Conservation (phyloP, 2,797 vertebrate genomes). For the Sebastes kiyomatsui region DNA sequence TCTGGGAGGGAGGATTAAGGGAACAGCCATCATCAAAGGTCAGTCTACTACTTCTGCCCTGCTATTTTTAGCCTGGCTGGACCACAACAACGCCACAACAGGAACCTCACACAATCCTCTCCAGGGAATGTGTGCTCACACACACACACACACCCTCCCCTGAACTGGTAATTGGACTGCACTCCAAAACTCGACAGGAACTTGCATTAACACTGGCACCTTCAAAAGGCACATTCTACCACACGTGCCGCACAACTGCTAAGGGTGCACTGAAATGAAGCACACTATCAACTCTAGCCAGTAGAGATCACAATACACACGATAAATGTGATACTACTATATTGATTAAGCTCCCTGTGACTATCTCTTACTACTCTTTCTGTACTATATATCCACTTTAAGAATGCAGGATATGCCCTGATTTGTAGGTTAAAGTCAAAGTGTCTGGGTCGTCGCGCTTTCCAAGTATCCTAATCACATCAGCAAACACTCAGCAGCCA, state of each 20-base stretch:
- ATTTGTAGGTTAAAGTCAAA: conserved; percentile 9
- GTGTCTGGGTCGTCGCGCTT: conserved; percentile 18
- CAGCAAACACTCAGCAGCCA: conserved; percentile 48
- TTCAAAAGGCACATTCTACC: conserved; percentile 27
- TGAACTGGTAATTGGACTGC: conserved; percentile 37
- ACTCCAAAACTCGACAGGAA: conserved; percentile 34
- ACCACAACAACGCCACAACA: conserved; percentile 63
- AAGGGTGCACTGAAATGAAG: not conserved
- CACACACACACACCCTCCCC: not conserved
- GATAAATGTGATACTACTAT: not conserved
- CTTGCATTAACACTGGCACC: conserved; percentile 23
- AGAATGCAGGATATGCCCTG: not conserved
- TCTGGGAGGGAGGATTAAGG: conserved; percentile 60
- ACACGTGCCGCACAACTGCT: not conserved
- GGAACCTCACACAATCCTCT: conserved; percentile 46
- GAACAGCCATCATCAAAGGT: conserved; percentile 59
- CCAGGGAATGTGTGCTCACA: conserved; percentile 25
- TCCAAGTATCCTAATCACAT: conserved; percentile 38
- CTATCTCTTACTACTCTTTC: not conserved
- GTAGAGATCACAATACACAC: not conserved
- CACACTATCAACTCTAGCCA: not conserved
- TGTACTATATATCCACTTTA: not conserved
- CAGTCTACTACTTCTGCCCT: conserved; percentile 46
- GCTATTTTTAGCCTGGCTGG: conserved; percentile 70
- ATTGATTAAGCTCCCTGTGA: not conserved